phyloP scores from a whole-genome alignment of 1,140 invertebrate species.

The Orussus abietinus region DNA sequence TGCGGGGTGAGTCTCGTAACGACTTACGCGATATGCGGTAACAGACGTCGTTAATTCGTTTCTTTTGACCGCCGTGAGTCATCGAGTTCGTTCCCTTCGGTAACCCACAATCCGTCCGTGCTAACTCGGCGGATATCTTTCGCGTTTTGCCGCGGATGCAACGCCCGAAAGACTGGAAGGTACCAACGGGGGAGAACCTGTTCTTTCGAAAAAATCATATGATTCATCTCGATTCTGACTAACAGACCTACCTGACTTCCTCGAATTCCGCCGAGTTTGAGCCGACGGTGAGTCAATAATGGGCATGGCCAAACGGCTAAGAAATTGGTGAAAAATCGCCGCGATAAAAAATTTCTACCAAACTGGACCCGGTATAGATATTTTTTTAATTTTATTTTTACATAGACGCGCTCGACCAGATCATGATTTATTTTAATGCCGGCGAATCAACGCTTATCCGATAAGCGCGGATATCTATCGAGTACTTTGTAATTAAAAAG shows the following conservation, averaged over 20 bases:
- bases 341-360: too few relatives aligned
- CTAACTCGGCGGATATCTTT: constrained; percentile 12
- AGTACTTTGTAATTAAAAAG: too few relatives aligned
- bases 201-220: constrained; percentile 35
- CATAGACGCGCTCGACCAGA: too few relatives aligned
- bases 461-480: too few relatives aligned
- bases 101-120: constrained; percentile 8
- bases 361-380: too few relatives aligned
- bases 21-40: constrained; percentile 7
- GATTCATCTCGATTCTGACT: constrained; percentile 46
- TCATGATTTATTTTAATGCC: too few relatives aligned
- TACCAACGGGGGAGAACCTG: constrained; percentile 34
- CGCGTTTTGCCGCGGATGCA: neutral
- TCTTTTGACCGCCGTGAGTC: constrained; percentile 32
- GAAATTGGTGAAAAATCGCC: too few relatives aligned
- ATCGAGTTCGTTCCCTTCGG: constrained; percentile 32
- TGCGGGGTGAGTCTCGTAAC: too few relatives aligned
- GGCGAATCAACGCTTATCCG: too few relatives aligned
- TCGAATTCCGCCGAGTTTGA: constrained; percentile 35
- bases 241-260: constrained; percentile 41
- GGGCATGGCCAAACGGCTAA: too few relatives aligned
- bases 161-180: too few relatives aligned
- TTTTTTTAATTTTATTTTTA: too few relatives aligned
- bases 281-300: constrained; percentile 42
- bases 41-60: constrained; percentile 16